Conservation (phyloP, 1,140 invertebrate genomes). For the Drosophila pectinifera region DNA sequence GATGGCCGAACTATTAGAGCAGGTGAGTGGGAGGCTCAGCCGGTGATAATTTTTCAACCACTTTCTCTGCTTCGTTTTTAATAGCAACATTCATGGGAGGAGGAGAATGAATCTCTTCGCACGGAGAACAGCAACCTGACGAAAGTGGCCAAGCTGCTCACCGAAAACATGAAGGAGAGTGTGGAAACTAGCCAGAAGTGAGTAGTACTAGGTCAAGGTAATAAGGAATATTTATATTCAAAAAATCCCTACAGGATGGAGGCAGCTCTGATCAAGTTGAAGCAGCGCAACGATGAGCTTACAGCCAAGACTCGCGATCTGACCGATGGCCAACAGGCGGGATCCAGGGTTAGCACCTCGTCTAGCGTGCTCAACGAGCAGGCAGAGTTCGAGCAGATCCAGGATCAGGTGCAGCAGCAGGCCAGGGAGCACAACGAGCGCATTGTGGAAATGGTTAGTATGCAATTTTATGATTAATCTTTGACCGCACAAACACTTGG, state of each 20-base stretch:
- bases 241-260: conserved; percentile 69
- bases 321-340: conserved; percentile 72
- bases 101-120: conserved; percentile 79
- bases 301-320: conserved; percentile 62
- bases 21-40: conserved; percentile 58
- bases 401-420: conserved; percentile 77
- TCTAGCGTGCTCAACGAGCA: conserved; percentile 62
- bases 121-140: conserved; percentile 80
- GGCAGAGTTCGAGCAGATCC: conserved; percentile 74
- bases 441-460: conserved; percentile 83
- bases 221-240: not conserved
- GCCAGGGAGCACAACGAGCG: conserved; percentile 77
- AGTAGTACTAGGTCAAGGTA: not conserved
- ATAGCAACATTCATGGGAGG: conserved; percentile 77
- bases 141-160: conserved; percentile 80
- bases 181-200: conserved; percentile 77
- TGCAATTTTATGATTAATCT: conserved; percentile 16
- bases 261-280: conserved; percentile 77
- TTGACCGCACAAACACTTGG: not conserved
- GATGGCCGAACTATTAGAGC: conserved; percentile 81
- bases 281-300: conserved; percentile 84
- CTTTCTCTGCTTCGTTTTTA: not conserved
- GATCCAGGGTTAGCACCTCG: conserved; percentile 48
- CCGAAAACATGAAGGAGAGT: conserved; percentile 84
- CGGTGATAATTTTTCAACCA: too few relatives aligned